Percentiles rank a stretch among this genome's conserved stretches.
These are phyloP conservation scores for Ecdyonurus torrentis DNA, from an alignment of 2,888 invertebrate genomes.

Conservation along the genomic window DNA sequence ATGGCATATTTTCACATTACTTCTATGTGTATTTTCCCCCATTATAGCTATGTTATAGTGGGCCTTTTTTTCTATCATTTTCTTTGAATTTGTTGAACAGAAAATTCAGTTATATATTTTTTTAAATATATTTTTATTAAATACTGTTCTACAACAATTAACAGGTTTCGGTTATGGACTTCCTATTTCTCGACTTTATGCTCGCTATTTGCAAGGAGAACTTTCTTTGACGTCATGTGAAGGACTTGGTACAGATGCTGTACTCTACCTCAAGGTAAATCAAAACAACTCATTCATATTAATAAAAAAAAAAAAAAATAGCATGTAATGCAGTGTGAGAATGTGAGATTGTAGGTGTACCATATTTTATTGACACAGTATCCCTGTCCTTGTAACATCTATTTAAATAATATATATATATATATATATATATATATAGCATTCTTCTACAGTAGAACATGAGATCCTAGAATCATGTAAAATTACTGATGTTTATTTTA, in stretches of 20 bases:
- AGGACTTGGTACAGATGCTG: slow-evolving; percentile 92
- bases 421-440: no score
- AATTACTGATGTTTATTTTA: no score
- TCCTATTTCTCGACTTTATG: slow-evolving; percentile 90
- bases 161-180: slow-evolving; percentile 87
- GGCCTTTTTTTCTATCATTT: background rate
- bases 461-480: slow-evolving; percentile 5
- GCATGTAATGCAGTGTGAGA: no score
- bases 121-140: background rate
- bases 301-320: no score
- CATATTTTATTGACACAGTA: no score
- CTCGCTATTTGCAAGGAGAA: slow-evolving; percentile 96
- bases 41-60: background rate
- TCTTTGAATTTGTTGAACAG: background rate
- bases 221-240: slow-evolving; percentile 85
- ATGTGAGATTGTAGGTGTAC: no score
- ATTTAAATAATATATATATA: slow-evolving; percentile 5
- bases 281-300: slow-evolving; percentile 4
- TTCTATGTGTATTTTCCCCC: background rate
- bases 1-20: no score
- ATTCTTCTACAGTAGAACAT: background rate
- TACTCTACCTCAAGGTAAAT: slow-evolving; percentile 85
- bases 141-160: slow-evolving; percentile 10
- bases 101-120: background rate
- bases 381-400: no score